These are phyloP conservation scores for Tetrapedia diversipes DNA, from an alignment of 2,888 invertebrate species.

Conservation along the genomic window DNA sequence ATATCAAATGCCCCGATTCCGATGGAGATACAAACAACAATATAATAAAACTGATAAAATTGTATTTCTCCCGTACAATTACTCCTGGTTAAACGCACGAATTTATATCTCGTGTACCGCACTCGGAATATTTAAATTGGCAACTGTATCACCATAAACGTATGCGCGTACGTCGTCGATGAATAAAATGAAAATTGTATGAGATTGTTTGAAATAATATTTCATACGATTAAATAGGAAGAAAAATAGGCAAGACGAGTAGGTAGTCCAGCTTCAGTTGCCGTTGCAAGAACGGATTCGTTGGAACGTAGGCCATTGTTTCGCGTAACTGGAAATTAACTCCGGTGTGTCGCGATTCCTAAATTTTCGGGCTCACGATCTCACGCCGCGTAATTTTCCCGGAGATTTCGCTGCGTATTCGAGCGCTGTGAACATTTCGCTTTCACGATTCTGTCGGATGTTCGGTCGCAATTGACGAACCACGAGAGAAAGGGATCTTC, in stretches of 20 bases:
- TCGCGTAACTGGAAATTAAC: constrained; percentile 39
- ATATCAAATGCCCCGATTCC: too few relatives aligned
- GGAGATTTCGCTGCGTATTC: constrained; percentile 35
- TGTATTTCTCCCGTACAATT: neutral
- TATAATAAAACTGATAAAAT: neutral
- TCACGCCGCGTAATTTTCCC: constrained; percentile 28
- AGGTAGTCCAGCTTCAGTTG: neutral
- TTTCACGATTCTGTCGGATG: constrained; percentile 31
- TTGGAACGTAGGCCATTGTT: constrained; percentile 12
- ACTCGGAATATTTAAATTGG: neutral
- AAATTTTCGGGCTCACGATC: constrained; percentile 32
- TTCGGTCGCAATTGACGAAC: constrained; percentile 30
- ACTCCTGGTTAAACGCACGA: neutral
- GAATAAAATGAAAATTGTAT: neutral
- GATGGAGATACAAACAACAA: neutral
- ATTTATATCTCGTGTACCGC: neutral
- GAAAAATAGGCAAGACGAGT: neutral
- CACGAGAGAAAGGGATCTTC: constrained; percentile 18
- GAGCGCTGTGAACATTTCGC: constrained; percentile 33
- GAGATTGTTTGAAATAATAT: neutral
- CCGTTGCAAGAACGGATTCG: neutral
- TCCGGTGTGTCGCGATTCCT: neutral
- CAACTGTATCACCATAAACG: neutral
- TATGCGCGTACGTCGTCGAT: too few relatives aligned
- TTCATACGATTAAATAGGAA: neutral